Percentiles rank a stretch among this genome's conserved stretches.
phyloP scores from a whole-genome alignment of 1,140 invertebrate genomes.

The Drosophila punjabiensis region DNA sequence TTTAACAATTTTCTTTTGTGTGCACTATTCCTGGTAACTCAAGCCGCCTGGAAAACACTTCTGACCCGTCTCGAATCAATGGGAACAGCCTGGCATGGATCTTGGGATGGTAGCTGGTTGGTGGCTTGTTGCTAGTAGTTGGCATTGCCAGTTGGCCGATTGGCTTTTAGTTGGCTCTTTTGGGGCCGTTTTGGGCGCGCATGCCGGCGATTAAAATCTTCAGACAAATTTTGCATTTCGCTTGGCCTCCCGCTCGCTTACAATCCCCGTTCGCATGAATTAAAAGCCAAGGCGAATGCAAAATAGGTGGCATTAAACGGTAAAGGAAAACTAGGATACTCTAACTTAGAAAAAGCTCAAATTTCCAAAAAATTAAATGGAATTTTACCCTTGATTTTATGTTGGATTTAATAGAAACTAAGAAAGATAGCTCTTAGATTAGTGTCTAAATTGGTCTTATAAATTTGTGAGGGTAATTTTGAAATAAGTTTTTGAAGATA shows the following conservation, averaged over 20 bases:
- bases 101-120: conserved; percentile 36
- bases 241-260: conserved; percentile 71
- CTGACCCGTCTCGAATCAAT: conserved; percentile 65
- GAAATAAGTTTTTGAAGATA: background rate
- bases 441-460: background rate
- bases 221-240: conserved; percentile 84
- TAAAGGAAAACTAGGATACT: conserved; percentile 12
- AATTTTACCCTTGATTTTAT: background rate
- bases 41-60: conserved; percentile 70
- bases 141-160: conserved; percentile 8
- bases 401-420: background rate
- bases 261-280: conserved; percentile 68
- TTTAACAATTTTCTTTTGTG: background rate
- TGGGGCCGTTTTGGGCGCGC: conserved; percentile 77
- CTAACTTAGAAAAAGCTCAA: background rate
- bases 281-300: conserved; percentile 52
- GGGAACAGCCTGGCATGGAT: conserved; percentile 68
- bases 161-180: conserved; percentile 36
- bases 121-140: conserved; percentile 11
- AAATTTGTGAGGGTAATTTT: background rate
- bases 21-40: conserved; percentile 16
- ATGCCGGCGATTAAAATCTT: conserved; percentile 82
- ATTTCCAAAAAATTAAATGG: too few species aligned
- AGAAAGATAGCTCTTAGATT: background rate
- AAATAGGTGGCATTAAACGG: background rate